A percentile compares a stretch with the other conserved stretches of the same genome.
Conservation (phyloP, 2,888 invertebrate genomes). For the Lucinisca nassula region DNA sequence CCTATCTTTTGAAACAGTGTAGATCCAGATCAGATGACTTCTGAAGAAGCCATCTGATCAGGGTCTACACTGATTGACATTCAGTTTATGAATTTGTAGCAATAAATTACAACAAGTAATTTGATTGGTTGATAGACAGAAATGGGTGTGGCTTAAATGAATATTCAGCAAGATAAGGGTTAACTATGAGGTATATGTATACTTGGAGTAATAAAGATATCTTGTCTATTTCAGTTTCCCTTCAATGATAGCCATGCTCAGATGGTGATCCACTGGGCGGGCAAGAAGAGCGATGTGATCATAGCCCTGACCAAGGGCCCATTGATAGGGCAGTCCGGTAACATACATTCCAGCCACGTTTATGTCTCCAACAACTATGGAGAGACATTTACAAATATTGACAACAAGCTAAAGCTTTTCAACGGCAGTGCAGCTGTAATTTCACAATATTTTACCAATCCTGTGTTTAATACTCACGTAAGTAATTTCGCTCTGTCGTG, state of each 20-base stretch:
- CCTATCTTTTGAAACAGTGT: too few relatives aligned
- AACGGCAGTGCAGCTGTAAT: slow-evolving; percentile 90
- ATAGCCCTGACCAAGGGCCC: slow-evolving; percentile 94
- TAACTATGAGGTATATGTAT: too few relatives aligned
- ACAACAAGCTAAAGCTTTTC: slow-evolving; percentile 87
- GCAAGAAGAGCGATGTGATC: slow-evolving; percentile 95
- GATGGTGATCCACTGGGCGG: slow-evolving; percentile 97
- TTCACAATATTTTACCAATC: slow-evolving; percentile 95
- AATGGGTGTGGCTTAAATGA: too few relatives aligned
- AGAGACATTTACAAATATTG: slow-evolving; percentile 92
- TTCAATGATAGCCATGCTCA: slow-evolving; percentile 96
- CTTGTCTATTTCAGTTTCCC: slow-evolving; percentile 90
- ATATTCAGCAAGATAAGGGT: too few relatives aligned
- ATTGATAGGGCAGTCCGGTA: not conserved
- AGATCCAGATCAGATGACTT: too few relatives aligned
- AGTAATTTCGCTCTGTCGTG: too few relatives aligned
- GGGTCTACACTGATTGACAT: too few relatives aligned
- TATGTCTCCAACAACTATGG: slow-evolving; percentile 97
- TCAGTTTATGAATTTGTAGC: too few relatives aligned
- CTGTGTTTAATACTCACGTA: slow-evolving; percentile 93
- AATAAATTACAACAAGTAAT: too few relatives aligned
- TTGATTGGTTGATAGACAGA: too few relatives aligned
- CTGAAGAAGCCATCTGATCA: too few relatives aligned
- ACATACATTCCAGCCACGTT: slow-evolving; percentile 91
- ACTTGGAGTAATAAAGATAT: too few relatives aligned